Base-by-base conservation (phyloP, 2,797 vertebrate genomes). In the Mormyrus proboscirostris region DNA sequence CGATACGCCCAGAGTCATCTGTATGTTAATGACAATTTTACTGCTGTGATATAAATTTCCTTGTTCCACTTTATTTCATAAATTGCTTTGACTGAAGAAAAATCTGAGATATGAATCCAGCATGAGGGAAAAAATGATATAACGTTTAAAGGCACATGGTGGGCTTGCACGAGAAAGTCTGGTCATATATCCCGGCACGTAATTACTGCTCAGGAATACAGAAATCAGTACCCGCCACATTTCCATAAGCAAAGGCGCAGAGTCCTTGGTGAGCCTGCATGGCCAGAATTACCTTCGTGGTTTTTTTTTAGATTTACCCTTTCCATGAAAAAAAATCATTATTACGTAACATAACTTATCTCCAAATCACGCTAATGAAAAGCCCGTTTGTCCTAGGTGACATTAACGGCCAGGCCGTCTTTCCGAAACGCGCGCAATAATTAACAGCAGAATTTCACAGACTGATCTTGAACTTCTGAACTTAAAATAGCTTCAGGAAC, bases 1-100 rank as follows among this genome's bases (percentile, higher is more conserved):
- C 29, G 33, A 55, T 53, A 41, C 8, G 53, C 86, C 86, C 86
- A 87, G 29, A 59, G 86, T 87, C 86, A 87, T 87, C 38, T 59
- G 51, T 59, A 87, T 87, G 86, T 59, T 41, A 87, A 87, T 59
- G 86, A 44, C 86, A 87, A 87, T 87, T 87, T 87, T 62, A 57
- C 86, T 44, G 86, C 51, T 59, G 51, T 38, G 25, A 38, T 87
- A 41, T 62, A 87, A 87, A 87, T 57, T 38, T 59, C 25, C 86
- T 44, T 41, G 86, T 87, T 87, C 25, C 86, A 87, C 86, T 57
- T 87, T 59, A 41, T 41, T 87, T 38, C 51, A 41, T 57, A 59
- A 57, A 87, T 87, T 87, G 51, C 55, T 86, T 55, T 86, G 50
- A 86, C 83, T 86, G 83, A 86, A 33, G 12, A 86, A 86, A 86